phyloP scores from a whole-genome alignment of 2,797 vertebrate species.

The Neosalanx taihuensis region DNA sequence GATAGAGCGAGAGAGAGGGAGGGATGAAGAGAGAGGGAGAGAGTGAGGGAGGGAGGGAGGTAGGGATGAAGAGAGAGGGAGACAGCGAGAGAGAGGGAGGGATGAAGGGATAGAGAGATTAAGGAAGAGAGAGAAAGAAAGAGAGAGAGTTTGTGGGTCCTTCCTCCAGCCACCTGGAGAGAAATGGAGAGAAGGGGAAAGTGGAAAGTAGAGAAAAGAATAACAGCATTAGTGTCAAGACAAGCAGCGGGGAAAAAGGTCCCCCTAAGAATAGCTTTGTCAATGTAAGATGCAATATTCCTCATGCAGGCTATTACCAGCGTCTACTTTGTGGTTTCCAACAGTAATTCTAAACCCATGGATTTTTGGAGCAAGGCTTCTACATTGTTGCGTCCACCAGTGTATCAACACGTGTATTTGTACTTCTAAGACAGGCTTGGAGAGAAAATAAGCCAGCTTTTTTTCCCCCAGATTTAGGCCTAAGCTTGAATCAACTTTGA shows the following conservation, averaged over 20 bases:
- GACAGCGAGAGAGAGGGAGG: too few species aligned
- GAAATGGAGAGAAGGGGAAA: conserved; percentile 35
- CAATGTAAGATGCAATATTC: conserved; percentile 22
- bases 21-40: conserved; percentile 21
- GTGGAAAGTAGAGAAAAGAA: conserved; percentile 43
- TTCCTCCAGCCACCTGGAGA: conserved; percentile 49
- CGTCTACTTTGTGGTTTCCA: conserved; percentile 17
- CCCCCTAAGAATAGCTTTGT: conserved; percentile 36
- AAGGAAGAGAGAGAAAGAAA: too few species aligned
- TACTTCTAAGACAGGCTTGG: conserved; percentile 45
- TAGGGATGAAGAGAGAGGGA: too few species aligned
- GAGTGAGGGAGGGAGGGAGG: too few species aligned
- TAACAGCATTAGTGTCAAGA: conserved; percentile 51
- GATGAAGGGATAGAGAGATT: too few species aligned
- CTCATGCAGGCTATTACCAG: conserved; percentile 25
- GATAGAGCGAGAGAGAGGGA: conserved; percentile 10
- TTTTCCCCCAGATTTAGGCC: conserved; percentile 55
- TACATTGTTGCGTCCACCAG: conserved; percentile 43
- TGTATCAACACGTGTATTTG: conserved; percentile 54
- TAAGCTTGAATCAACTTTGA: conserved; percentile 60
- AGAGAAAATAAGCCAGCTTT: conserved; percentile 59
- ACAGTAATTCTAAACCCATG: conserved; percentile 23
- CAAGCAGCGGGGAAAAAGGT: conserved; percentile 41
- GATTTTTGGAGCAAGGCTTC: conserved; percentile 26
- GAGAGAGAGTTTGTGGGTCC: too few species aligned